Evolutionary conservation across 2,888 invertebrate species (phyloP).

Genomic region (Ochropleura plecta): DNA sequence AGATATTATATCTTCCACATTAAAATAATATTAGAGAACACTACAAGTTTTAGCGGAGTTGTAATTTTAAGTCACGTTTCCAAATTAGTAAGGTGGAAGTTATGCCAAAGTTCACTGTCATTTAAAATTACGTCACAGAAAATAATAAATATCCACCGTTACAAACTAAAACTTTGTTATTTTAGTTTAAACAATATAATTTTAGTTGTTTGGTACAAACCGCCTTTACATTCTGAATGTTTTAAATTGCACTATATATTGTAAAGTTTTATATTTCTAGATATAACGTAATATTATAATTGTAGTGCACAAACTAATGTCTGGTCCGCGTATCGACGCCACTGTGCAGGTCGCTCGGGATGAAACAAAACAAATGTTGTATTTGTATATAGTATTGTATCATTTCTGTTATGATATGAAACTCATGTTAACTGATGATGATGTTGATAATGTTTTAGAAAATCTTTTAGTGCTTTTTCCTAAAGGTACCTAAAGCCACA

Average conservation of each 20-base stretch:
- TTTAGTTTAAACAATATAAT: constrained; percentile 65
- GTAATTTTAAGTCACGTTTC: constrained; percentile 64
- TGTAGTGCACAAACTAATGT: constrained; percentile 85
- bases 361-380: constrained; percentile 73
- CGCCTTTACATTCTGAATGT: constrained; percentile 73
- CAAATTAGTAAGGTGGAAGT: constrained; percentile 62
- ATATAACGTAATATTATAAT: constrained; percentile 77
- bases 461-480: constrained; percentile 86
- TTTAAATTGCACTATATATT: constrained; percentile 76
- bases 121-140: constrained; percentile 56
- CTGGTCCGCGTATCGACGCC: constrained; percentile 59
- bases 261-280: constrained; percentile 81
- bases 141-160: constrained; percentile 62
- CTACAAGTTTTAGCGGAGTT: constrained; percentile 58
- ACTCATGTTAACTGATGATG: constrained; percentile 81
- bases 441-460: constrained; percentile 86
- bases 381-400: constrained; percentile 77
- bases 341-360: constrained; percentile 44
- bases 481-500: constrained; percentile 86
- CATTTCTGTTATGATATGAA: constrained; percentile 80
- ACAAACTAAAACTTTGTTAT: constrained; percentile 55
- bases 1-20: constrained; percentile 62
- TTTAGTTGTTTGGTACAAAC: constrained; percentile 72
- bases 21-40: constrained; percentile 52
- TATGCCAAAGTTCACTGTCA: constrained; percentile 68